Evolutionary conservation across 2,797 vertebrate species (phyloP), one percentile per base, ranked within the genome.

Genomic region (Cirrhinus molitorella): DNA sequence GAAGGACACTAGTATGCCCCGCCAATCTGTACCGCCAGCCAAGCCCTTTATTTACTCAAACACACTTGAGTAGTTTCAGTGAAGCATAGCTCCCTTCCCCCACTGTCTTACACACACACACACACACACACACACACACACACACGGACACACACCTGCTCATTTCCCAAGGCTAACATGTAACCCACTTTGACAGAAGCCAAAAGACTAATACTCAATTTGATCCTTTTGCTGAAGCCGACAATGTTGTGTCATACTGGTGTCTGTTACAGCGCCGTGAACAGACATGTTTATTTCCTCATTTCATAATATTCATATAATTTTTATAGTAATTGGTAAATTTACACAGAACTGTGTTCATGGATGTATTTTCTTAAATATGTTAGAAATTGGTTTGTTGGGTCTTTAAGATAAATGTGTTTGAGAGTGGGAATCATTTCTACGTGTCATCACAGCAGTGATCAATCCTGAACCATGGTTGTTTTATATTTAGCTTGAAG

Each of bases 1-100:
- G 43, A 40, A 17, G 23, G 63, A 68, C 37, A 23, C 31, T 55
- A 23, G 31, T 55, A 25, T 73, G 68, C 28, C 68, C 14, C 0
- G 59, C 21, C 66, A 59, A 19, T 63, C n/a, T 57, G 6, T 34
- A 61, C 8, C 43, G 47, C 61, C 47, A 85, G 55, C 65, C 79
- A 66, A 71, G 72, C 57, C 77, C 80, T 47, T 70, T 76, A 80
- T 80, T 77, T 81, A 85, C 66, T 47, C 59, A 83, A 57, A 80
- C 77, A 74, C 61, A 78, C 86, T 85, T 43, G 31, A 75, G 89
- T 25, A 87, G 88, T 90, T 79, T 92, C 89, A 92, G 87, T 91
- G 88, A 89, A 87, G 91, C 45, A 7, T 73, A 28, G 63, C 66
- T 81, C 40, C 82, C 78, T 65, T 57, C 68, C 53, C 73, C 82